Percentiles rank a stretch among this genome's conserved stretches.
Evolutionary conservation across 1,140 invertebrate species (phyloP).

Genomic region (Asobara japonica): DNA sequence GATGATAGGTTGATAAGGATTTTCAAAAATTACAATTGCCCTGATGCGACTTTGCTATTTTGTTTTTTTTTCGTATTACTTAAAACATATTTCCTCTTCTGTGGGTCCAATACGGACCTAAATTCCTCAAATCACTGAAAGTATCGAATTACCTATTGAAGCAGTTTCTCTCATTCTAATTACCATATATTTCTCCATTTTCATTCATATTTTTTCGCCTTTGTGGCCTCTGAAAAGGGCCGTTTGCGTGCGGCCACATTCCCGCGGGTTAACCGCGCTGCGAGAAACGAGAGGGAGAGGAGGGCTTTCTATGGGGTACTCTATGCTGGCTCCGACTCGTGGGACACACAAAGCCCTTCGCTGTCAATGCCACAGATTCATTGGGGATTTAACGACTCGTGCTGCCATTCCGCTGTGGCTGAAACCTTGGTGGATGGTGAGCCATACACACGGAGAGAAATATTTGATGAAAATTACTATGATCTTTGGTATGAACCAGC

Average conservation of each 20-base stretch:
- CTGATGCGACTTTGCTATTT: too few species aligned
- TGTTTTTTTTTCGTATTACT: too few species aligned
- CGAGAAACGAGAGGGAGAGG: not conserved
- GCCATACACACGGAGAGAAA: not conserved
- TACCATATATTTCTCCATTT: not conserved
- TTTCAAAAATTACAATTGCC: too few species aligned
- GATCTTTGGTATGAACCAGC: too few species aligned
- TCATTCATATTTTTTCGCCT: not conserved
- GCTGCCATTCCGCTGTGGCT: not conserved
- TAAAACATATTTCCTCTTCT: too few species aligned
- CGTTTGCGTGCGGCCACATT: slow-evolving; percentile 4
- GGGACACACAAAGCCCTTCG: slow-evolving; percentile 22
- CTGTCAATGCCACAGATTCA: slow-evolving; percentile 33
- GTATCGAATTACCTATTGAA: not conserved
- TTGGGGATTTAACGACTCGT: slow-evolving; percentile 33
- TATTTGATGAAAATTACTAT: too few species aligned
- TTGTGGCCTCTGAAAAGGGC: not conserved
- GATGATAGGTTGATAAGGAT: too few species aligned
- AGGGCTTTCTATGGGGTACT: not conserved
- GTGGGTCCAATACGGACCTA: too few species aligned
- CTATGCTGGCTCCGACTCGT: not conserved
- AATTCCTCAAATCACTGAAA: too few species aligned
- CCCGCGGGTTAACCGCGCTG: not conserved
- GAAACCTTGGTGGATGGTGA: not conserved
- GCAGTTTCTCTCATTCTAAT: not conserved